Percentiles rank a stretch among this genome's conserved stretches.
Evolutionary conservation across 2,113 vertebrate genomes (phyloP).

Genomic region (Thunnus maccoyii): DNA sequence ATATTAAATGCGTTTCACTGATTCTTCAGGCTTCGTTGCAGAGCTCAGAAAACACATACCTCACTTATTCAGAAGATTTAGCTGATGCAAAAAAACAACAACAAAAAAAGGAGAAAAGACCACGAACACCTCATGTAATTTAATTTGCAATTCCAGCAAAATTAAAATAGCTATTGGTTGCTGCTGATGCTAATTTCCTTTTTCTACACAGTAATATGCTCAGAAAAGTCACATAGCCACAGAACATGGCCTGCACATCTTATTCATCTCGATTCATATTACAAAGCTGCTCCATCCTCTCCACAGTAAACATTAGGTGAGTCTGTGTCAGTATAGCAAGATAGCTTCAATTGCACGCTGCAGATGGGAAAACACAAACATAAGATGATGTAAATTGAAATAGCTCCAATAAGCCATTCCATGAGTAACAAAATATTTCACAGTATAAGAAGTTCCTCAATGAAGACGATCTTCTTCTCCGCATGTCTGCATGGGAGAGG

Average conservation of each 20-base stretch:
- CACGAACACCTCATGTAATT: neutral
- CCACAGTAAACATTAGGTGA: conserved; percentile 51
- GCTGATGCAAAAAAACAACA: neutral
- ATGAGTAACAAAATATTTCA: conserved; percentile 23
- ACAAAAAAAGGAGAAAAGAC: neutral
- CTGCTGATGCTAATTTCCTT: neutral
- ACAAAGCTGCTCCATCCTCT: conserved; percentile 28
- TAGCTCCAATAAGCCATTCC: conserved; percentile 34
- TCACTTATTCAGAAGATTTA: neutral
- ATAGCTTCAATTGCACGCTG: conserved; percentile 24
- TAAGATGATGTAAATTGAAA: conserved; percentile 33
- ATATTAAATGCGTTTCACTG: neutral
- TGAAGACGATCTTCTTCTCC: neutral
- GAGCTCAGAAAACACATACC: neutral
- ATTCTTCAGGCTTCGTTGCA: too few relatives aligned
- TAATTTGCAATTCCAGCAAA: neutral
- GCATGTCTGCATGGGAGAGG: conserved; percentile 41
- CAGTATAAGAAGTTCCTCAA: conserved; percentile 26
- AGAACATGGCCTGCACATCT: neutral
- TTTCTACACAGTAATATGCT: neutral
- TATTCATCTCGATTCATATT: conserved; percentile 27
- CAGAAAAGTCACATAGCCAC: neutral
- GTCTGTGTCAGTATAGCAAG: conserved; percentile 41
- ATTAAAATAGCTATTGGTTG: neutral
- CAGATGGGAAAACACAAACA: conserved; percentile 34